Base-by-base conservation (phyloP, 2,113 vertebrate species). In the Sylvilagus bachmani region DNA sequence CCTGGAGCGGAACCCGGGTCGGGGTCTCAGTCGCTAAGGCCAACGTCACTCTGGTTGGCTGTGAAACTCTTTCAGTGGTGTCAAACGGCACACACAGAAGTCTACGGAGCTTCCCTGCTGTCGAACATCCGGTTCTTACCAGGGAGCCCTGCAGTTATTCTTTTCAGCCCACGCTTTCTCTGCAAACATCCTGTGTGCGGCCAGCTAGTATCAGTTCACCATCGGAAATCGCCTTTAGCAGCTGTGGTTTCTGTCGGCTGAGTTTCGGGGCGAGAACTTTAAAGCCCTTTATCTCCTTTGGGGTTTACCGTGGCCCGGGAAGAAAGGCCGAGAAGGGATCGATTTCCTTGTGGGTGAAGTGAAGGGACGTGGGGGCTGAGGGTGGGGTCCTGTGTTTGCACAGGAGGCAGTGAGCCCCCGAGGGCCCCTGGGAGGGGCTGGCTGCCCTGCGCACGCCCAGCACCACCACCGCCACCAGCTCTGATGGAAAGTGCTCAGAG, bases 271-370 rank as follows among this genome's bases (percentile, higher is more conserved):
- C 1, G 5, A 74, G 44, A 67, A 5, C 38, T 66, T 33, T n/a
- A 13, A 44, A 78, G n/a, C 16, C 36, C 77, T 80, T 97, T 96
- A 95, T 94, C 95, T 94, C 8, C 7, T 44, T 64, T 13, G 74
- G 62, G n/a, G 17, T 87, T 80, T 61, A 36, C 33, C 14, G 0
- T 6, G 29, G 53, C 73, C 21, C 69, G 6, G 19, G 73, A 79
- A 89, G 74, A 73, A 77, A 87, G 84, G 81, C 62, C 0, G 0
- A 81, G 75, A 69, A 88, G 33, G 64, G 24, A 88, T 61, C n/a
- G 2, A 80, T 33, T 96, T 95, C 92, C 84, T 91, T 22, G 67
- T 77, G 91, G 70, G n/a, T 53, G n/a, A 86, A 67, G 89, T 17
- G 83, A 96, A 81, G 96, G 11, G 36, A 0, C 10, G 69, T 31